Base-by-base conservation (phyloP, 2,888 invertebrate genomes). In the Lacanobia oleracea region DNA sequence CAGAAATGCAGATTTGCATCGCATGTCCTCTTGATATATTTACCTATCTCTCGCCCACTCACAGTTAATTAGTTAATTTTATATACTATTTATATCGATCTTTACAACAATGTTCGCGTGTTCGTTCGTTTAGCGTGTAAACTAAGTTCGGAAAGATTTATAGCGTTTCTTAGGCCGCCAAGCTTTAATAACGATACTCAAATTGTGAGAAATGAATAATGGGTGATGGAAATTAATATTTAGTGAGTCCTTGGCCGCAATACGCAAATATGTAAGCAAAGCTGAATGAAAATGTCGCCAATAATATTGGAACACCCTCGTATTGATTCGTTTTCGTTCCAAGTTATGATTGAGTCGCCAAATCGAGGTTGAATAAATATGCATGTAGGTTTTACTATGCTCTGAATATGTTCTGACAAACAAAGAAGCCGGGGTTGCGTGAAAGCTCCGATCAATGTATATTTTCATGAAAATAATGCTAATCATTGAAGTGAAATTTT, bases 311-410 rank as follows among this genome's bases (percentile, higher is more conserved):
- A 73, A 66, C 67, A 48, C 53, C 50, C 21, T 37, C 4, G 60
- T 83, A 86, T 84, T 76, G 84, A 86, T 86, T 86, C 78, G 66
- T 75, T 72, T 69, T 72, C 61, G 48, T 76, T 65, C 64, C 68
- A 56, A 75, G 76, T 54, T 72, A 74, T 77, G 78, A 84, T 76
- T 74, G 84, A 81, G 64, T 66, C 83, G 56, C 70, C 61, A 74
- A 85, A 83, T 72, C 56, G 73, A 86, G 75, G 86, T 74, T 86
- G 48, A 76, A 86, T 77, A 86, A 86, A 86, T 86, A 84, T 84
- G 73, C 77, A 70, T 72, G 63, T 63, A 70, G 72, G 72, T 75
- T 77, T 72, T 74, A 80, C 71, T 75, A 75, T 75, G 27, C 54
- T 67, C 57, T 63, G 69, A 75, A 79, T 67, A 59, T 75, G 50